Conservation (phyloP, 2,888 invertebrate species). For the Pseudococcus viburni region DNA sequence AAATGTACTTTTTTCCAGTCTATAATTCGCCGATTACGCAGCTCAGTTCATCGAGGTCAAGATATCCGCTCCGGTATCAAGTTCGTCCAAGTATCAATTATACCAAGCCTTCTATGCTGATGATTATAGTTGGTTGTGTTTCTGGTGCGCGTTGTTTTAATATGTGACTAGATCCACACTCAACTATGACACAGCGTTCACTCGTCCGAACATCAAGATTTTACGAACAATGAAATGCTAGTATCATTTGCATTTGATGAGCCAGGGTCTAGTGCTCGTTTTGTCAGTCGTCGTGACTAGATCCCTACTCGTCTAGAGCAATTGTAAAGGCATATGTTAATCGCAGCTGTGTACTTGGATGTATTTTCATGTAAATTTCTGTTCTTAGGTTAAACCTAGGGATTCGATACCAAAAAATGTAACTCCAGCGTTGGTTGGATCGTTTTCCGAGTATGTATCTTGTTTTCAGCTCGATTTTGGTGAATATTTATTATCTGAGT, state of each 20-base stretch:
- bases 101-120: not conserved
- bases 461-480: not conserved
- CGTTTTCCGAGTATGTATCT: not conserved
- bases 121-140: slow-evolving; percentile 78
- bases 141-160: slow-evolving; percentile 77
- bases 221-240: not conserved
- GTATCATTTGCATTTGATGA: slow-evolving; percentile 77
- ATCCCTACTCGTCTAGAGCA: slow-evolving; percentile 90
- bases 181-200: slow-evolving; percentile 75
- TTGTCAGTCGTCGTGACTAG: slow-evolving; percentile 79
- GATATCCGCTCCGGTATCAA: not conserved
- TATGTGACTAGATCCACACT: slow-evolving; percentile 92
- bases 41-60: not conserved
- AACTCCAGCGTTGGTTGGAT: not conserved
- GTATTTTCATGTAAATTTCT: not conserved
- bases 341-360: not conserved
- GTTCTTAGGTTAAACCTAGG: not conserved
- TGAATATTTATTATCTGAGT: slow-evolving; percentile 68
- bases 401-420: not conserved
- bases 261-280: slow-evolving; percentile 86
- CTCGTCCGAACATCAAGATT: not conserved
- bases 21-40: not conserved
- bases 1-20: not conserved
- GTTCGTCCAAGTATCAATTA: not conserved
- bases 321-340: slow-evolving; percentile 41